Evolutionary conservation across 2,888 invertebrate species (phyloP).

Genomic region (Pherbina coryleti): DNA sequence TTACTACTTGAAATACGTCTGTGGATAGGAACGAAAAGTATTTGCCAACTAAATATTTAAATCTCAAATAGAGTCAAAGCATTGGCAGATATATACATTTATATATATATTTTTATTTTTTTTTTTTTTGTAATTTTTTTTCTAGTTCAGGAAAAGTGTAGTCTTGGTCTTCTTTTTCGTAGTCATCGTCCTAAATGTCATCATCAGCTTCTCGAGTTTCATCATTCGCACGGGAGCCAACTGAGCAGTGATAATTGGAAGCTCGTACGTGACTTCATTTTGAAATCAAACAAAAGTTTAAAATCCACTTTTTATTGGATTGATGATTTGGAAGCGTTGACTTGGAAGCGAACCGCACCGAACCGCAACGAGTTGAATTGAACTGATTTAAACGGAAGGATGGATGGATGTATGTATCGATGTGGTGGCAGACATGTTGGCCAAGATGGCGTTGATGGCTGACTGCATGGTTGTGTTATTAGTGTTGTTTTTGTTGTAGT

Average conservation of each 20-base stretch:
- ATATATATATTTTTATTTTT: neutral
- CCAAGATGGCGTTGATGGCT: no score
- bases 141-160: neutral
- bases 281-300: neutral
- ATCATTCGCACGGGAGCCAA: neutral
- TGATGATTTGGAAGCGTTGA: conserved; percentile 25
- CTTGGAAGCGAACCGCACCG: neutral
- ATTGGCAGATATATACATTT: neutral
- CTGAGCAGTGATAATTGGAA: conserved; percentile 28
- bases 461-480: no score
- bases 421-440: neutral
- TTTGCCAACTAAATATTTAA: no score
- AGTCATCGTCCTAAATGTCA: neutral
- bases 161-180: neutral
- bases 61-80: no score
- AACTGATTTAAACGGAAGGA: neutral
- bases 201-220: neutral
- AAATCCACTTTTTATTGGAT: conserved; percentile 22
- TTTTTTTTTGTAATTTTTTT: neutral
- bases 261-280: conserved; percentile 21
- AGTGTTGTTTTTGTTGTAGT: neutral
- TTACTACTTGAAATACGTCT: no score
- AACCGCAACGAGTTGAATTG: neutral
- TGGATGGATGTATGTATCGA: neutral
- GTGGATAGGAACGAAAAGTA: no score